Evolutionary conservation across 2,113 vertebrate species (phyloP).

Genomic region (Acanthochromis polyacanthus): DNA sequence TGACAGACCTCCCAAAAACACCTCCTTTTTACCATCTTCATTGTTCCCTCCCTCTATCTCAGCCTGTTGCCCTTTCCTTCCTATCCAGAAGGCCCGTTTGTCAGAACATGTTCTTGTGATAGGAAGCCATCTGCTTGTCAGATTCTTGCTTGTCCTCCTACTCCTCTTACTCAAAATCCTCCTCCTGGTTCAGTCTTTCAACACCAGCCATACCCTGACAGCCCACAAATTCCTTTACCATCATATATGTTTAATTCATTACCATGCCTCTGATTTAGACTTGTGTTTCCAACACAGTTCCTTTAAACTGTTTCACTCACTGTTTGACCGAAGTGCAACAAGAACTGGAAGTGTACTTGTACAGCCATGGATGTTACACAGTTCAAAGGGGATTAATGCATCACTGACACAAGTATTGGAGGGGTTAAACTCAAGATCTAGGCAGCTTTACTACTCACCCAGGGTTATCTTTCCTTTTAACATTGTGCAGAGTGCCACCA

Average conservation of each 20-base stretch:
- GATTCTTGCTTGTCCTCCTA: slow-evolving; percentile 52
- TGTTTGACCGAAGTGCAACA: not conserved
- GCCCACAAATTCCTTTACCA: slow-evolving; percentile 64
- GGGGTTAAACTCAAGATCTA: slow-evolving; percentile 2
- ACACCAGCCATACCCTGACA: slow-evolving; percentile 67
- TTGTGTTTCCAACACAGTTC: slow-evolving; percentile 42
- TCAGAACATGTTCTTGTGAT: slow-evolving; percentile 69
- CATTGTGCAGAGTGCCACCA: slow-evolving; percentile 22
- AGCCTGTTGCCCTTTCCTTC: slow-evolving; percentile 27
- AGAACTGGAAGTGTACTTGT: slow-evolving; percentile 6
- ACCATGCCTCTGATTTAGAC: slow-evolving; percentile 9
- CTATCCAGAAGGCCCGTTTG: slow-evolving; percentile 63
- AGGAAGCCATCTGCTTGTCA: slow-evolving; percentile 59
- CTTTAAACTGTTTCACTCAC: slow-evolving; percentile 15
- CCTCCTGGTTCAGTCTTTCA: slow-evolving; percentile 57
- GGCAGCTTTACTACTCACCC: slow-evolving; percentile 34
- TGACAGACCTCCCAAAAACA: not conserved
- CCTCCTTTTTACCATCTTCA: not conserved
- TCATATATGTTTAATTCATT: slow-evolving; percentile 60
- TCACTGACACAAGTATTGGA: slow-evolving; percentile 25
- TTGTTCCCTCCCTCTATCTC: slow-evolving; percentile 25
- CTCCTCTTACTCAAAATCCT: slow-evolving; percentile 47
- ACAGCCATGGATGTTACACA: slow-evolving; percentile 28
- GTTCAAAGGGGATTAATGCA: slow-evolving; percentile 20
- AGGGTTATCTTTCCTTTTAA: slow-evolving; percentile 38